A percentile compares a stretch with the other conserved stretches of the same genome.
Conservation (phyloP, 2,797 vertebrate species). For the Coendou prehensilis region DNA sequence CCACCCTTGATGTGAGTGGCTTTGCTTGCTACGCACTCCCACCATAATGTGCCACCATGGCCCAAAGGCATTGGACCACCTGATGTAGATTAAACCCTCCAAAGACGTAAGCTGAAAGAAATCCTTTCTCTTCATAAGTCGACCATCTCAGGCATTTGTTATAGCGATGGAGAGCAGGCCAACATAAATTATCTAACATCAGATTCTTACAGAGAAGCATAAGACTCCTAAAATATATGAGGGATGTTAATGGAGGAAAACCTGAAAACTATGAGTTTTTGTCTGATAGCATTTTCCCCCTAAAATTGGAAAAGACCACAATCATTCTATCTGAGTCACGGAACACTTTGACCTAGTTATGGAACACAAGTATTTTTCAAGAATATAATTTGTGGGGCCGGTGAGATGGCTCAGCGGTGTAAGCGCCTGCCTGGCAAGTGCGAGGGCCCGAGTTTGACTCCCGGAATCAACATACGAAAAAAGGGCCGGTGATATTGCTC, state of each 20-base stretch:
- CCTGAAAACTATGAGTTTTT: background rate
- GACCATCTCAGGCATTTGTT: background rate
- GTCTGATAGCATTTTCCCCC: background rate
- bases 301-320: constrained; percentile 33
- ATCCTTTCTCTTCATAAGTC: background rate
- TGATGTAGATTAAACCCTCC: background rate
- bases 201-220: background rate
- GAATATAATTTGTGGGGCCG: background rate
- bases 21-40: background rate
- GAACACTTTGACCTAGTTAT: constrained; percentile 63
- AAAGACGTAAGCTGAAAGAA: background rate
- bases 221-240: background rate
- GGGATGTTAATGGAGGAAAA: constrained; percentile 4
- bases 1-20: background rate
- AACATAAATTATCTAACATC: background rate
- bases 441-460: too few relatives aligned
- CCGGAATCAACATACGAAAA: too few relatives aligned
- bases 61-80: background rate
- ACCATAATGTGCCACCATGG: background rate
- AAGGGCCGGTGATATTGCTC: too few relatives aligned
- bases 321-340: constrained; percentile 3
- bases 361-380: constrained; percentile 11
- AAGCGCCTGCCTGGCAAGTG: too few relatives aligned
- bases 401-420: too few relatives aligned
- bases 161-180: background rate